Percentiles rank a stretch among this genome's conserved stretches.
These are phyloP conservation scores for Nestor notabilis DNA, from an alignment of 2,113 vertebrate genomes.

Conservation along the genomic window DNA sequence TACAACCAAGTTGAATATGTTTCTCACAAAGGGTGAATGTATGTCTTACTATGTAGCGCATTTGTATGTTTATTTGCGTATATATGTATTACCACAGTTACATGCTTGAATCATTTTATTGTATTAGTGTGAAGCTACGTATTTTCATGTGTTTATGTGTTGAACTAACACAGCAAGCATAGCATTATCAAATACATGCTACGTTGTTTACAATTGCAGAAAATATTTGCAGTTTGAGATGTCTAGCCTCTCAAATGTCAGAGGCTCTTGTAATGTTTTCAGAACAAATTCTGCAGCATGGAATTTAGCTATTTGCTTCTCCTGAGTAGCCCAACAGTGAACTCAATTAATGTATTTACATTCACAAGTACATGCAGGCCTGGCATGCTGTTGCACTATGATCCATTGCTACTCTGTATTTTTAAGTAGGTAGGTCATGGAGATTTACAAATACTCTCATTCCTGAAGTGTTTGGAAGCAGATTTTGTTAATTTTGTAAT, in stretches of 20 bases:
- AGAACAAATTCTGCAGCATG: not conserved
- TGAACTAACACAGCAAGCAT: not conserved
- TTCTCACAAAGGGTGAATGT: not conserved
- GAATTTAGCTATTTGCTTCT: not conserved
- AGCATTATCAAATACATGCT: not conserved
- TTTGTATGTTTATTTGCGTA: not conserved
- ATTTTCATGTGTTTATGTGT: not conserved
- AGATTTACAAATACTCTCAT: not conserved
- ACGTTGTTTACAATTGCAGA: not conserved
- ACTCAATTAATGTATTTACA: not conserved
- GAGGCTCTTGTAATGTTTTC: not conserved
- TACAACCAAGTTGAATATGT: not conserved
- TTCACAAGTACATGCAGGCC: not conserved
- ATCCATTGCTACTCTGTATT: not conserved
- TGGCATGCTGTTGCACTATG: accelerated
- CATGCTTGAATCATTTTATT: not conserved
- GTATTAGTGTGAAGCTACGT: not conserved
- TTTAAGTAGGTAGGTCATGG: not conserved
- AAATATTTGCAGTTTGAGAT: not conserved
- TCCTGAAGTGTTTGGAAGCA: not conserved
- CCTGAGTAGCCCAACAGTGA: not conserved
- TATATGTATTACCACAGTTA: not conserved
- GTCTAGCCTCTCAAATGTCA: not conserved
- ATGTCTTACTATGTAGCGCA: not conserved
- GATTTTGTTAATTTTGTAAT: not conserved